phyloP scores from a whole-genome alignment of 2,113 vertebrate species.

The Podiceps cristatus region DNA sequence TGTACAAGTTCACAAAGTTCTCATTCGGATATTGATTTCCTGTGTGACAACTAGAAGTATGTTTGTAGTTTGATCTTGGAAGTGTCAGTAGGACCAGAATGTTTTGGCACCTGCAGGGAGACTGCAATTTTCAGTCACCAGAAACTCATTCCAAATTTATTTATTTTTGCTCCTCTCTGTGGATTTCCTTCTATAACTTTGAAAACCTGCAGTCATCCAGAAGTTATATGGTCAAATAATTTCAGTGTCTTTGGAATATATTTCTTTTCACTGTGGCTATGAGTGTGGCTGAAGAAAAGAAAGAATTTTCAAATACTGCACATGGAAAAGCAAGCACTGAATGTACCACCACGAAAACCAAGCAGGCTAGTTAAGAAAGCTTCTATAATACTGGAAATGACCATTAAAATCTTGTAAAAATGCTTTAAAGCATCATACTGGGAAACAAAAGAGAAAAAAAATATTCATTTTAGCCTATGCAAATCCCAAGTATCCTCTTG shows the following conservation, averaged over 20 bases:
- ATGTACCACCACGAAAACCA: neutral
- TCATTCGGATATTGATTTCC: neutral
- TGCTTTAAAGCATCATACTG: neutral
- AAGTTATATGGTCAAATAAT: neutral
- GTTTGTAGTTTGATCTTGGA: neutral
- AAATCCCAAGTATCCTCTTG: neutral
- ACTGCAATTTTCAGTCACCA: neutral
- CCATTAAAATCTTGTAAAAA: neutral
- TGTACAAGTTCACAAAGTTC: neutral
- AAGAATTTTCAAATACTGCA: neutral
- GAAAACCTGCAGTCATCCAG: neutral
- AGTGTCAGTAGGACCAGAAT: neutral
- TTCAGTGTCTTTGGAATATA: neutral
- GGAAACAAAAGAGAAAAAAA: neutral
- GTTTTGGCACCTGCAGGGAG: neutral
- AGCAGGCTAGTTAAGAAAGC: neutral
- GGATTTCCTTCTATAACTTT: neutral
- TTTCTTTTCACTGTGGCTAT: neutral
- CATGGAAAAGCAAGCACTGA: neutral
- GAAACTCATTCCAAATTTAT: neutral
- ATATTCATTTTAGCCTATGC: neutral
- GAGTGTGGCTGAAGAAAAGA: neutral
- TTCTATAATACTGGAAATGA: neutral
- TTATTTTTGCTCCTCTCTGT: neutral
- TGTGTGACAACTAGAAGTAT: neutral